Evolutionary conservation across 1,140 invertebrate genomes (phyloP), one percentile per base, ranked within the genome.

Genomic region (Neocloeon triangulifer): DNA sequence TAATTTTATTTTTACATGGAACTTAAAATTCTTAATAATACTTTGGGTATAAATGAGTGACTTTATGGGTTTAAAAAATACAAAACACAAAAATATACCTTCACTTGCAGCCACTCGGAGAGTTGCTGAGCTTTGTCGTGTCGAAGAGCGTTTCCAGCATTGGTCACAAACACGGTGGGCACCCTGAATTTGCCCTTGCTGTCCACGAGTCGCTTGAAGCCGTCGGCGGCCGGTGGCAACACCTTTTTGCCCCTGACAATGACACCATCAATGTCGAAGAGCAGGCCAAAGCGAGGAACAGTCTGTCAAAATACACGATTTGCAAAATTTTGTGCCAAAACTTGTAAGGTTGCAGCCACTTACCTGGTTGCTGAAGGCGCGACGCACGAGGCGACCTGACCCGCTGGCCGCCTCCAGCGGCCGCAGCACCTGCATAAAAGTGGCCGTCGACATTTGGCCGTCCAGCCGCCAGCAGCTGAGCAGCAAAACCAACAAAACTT

Each of bases 211-310:
- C 58, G 49, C 20, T 58, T 50, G 36, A 55, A 75, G 42, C 42
- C 58, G 51, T 54, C 62, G 30, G 52, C 54, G 2, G 69, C 69
- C n/a, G 61, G 56, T n/a, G 66, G 59, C 17, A 77, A 42, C 4
- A 73, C 56, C 19, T 58, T 59, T 38, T 59, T 59, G 1, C 73
- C 73, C 27, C 71, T 49, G 1, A 72, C 66, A 39, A 77, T 55
- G 0, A 77, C 73, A 10, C 73, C 73, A 41, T 77, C 73, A 25
- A 76, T 73, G 41, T 77, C 73, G 48, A 76, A 74, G 6, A 75
- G 46, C 5, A 77, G 47, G 12, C 71, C 71, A 49, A 73, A 74
- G 25, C 51, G 52, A 35, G 55, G 52, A 31, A 49, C 50, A 28
- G 14, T 19, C 15, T 22, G 12, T 30, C 33, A 21, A 18, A 35